Conservation (phyloP, 2,888 invertebrate genomes). For the Tenthredo notha region DNA sequence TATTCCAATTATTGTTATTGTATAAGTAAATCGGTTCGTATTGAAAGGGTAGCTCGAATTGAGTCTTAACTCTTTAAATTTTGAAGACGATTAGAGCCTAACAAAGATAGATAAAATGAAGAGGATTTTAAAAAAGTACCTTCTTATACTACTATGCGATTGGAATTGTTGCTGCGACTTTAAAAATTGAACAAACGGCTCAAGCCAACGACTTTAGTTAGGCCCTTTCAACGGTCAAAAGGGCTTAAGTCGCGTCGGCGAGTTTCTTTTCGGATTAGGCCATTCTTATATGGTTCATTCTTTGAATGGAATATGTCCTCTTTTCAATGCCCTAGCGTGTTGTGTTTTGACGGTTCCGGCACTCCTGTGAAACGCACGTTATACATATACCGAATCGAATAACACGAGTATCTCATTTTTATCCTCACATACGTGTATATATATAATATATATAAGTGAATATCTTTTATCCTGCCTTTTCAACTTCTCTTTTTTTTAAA, state of each 20-base stretch:
- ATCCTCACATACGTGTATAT: too few relatives aligned
- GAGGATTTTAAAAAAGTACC: constrained; percentile 14
- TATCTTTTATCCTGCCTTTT: too few relatives aligned
- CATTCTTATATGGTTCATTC: constrained; percentile 39
- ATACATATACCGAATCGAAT: not conserved
- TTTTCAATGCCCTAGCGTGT: constrained; percentile 30
- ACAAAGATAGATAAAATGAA: constrained; percentile 13
- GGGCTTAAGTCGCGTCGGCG: constrained; percentile 53
- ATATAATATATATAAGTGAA: too few relatives aligned
- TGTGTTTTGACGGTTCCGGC: constrained; percentile 49
- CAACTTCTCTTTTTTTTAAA: too few relatives aligned
- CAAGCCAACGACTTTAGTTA: constrained; percentile 40
- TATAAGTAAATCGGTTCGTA: constrained; percentile 5
- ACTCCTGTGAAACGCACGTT: constrained; percentile 22
- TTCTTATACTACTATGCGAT: constrained; percentile 19
- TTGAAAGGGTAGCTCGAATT: not conserved
- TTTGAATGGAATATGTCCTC: constrained; percentile 47
- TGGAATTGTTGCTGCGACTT: constrained; percentile 48
- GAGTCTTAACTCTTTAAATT: constrained; percentile 40
- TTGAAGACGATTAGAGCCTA: constrained; percentile 40
- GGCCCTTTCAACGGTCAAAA: constrained; percentile 48
- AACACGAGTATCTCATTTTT: too few relatives aligned
- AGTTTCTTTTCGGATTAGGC: constrained; percentile 46
- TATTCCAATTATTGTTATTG: too few relatives aligned
- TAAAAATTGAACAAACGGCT: constrained; percentile 44